Base-by-base conservation (phyloP, 2,797 vertebrate species). In the Mallotus villosus region DNA sequence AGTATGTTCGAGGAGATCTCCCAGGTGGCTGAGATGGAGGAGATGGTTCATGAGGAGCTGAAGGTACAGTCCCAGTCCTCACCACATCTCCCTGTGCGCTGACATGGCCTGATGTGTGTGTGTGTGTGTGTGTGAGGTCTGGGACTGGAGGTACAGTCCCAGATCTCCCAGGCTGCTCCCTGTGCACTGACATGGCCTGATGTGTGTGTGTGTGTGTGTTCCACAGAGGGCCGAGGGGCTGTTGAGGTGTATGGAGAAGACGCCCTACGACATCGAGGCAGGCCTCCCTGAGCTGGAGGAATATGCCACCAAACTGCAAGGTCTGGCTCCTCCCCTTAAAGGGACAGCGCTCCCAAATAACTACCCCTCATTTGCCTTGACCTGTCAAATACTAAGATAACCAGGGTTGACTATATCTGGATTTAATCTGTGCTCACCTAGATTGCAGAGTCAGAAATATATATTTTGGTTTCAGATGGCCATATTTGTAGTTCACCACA, bases 1-100 rank as follows among this genome's bases (percentile, higher is more conserved):
- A 92, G 55, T 72, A 93, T 95, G 51, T 92, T 93, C 77, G 95
- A 96, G 4, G 94, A 91, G 72, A 87, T 96, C 81, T 92, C 91
- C 60, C 91, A 92, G 66, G 93, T 97, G 49, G 79, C 84, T 1
- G 95, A 96, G 65, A 32, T 92, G 75, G 95, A 97, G 68, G 94
- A 97, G 63, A 95, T 90, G 8, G 89, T 92, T 66, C 83, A 92
- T 73, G 93, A 90, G 21, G 93, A 96, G 66, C 86, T 97, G 7
- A 92, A 84, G 89, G 96, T 94, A 80, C 46, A 66, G 41, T 65
- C 3, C n/a, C 49, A 19, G n/a, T 5, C 2, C 17, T 29, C 14
- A 2, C 16, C 17, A 34, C 11, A n/a, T 46, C 41, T 1, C 22
- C 24, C 22, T 29, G 53, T 55, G n/a, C 17, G 1, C 16, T 16